phyloP scores from a whole-genome alignment of 1,140 invertebrate species.

The Contarinia nasturtii region DNA sequence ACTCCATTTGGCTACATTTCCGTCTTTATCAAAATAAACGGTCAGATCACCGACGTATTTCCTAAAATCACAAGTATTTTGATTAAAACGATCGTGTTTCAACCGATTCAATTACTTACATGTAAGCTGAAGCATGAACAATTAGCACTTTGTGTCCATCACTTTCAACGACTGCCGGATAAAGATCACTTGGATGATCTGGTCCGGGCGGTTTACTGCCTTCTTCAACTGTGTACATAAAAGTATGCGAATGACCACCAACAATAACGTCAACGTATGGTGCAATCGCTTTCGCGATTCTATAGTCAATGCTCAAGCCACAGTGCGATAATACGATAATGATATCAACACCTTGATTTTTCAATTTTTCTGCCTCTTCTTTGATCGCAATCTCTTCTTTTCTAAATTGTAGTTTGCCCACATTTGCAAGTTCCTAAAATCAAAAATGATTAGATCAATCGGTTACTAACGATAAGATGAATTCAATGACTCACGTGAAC shows the following conservation, averaged over 20 bases:
- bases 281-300: slow-evolving; percentile 41
- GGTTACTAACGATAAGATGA: not conserved
- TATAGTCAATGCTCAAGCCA: slow-evolving; percentile 46
- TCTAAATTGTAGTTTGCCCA: slow-evolving; percentile 38
- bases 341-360: slow-evolving; percentile 42
- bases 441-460: slow-evolving; percentile 1
- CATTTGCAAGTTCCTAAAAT: slow-evolving; percentile 33
- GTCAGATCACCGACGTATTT: slow-evolving; percentile 57
- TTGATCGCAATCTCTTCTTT: slow-evolving; percentile 46
- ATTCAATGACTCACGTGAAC: slow-evolving; percentile 37
- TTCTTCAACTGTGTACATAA: slow-evolving; percentile 35
- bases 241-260: slow-evolving; percentile 72
- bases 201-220: slow-evolving; percentile 29
- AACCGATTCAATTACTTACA: slow-evolving; percentile 51
- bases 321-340: slow-evolving; percentile 65
- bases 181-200: slow-evolving; percentile 33
- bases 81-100: slow-evolving; percentile 44
- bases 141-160: slow-evolving; percentile 33
- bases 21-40: slow-evolving; percentile 50
- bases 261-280: slow-evolving; percentile 59
- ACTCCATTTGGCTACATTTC: slow-evolving; percentile 42
- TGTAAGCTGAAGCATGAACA: slow-evolving; percentile 39
- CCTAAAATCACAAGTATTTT: slow-evolving; percentile 41
- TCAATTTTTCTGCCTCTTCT: slow-evolving; percentile 38
- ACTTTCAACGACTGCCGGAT: slow-evolving; percentile 41